Evolutionary conservation across 2,113 vertebrate genomes (phyloP).

Genomic region (Prunella himalayana): DNA sequence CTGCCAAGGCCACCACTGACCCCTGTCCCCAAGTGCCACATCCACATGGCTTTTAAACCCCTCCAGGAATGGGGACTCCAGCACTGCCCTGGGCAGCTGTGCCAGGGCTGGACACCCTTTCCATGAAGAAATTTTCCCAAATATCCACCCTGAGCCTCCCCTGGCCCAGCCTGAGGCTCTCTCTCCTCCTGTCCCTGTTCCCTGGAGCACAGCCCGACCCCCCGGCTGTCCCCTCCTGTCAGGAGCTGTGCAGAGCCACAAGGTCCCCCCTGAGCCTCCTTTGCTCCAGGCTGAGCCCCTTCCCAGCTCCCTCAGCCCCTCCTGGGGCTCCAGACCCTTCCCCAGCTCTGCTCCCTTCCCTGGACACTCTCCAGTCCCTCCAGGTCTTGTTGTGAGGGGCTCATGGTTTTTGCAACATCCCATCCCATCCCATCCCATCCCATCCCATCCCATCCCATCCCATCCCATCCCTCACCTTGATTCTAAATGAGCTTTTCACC

Average conservation of each 20-base stretch:
- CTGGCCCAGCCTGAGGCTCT: background rate
- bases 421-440: background rate
- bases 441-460: too few relatives aligned
- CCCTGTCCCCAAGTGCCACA: background rate
- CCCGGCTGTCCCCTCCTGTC: background rate
- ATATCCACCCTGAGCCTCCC: fast-evolving
- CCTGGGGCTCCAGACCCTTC: background rate
- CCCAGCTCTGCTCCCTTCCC: background rate
- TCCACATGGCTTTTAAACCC: fast-evolving
- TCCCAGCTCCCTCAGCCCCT: background rate
- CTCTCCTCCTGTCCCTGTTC: background rate
- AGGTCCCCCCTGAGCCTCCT: background rate
- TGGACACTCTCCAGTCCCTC: background rate
- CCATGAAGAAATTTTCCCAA: too few relatives aligned
- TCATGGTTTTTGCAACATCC: background rate
- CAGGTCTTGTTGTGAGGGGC: background rate
- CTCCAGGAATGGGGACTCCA: background rate
- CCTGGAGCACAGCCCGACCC: background rate
- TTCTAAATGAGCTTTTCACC: background rate
- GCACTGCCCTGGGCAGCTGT: background rate
- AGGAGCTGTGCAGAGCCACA: background rate
- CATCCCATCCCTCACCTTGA: fast-evolving
- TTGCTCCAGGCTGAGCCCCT: background rate
- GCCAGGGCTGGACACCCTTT: background rate
- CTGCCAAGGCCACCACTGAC: background rate